Evolutionary conservation across 2,888 invertebrate genomes (phyloP).

Genomic region (Zaprionus lineosus): DNA sequence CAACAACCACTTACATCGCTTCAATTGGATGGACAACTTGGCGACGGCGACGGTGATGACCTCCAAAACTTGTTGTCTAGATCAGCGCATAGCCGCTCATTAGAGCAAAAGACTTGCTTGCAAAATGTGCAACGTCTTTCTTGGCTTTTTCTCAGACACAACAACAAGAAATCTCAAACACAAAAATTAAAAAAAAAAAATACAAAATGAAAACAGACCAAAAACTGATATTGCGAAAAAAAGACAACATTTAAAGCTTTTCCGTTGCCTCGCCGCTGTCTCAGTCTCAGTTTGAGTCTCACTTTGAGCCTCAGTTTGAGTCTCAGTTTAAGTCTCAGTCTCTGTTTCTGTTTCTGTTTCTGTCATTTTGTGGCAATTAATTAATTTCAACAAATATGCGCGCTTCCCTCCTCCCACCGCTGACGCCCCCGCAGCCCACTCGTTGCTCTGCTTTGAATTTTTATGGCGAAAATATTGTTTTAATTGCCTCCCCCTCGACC

Average conservation of each 20-base stretch:
- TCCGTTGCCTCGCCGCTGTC: slow-evolving; percentile 45
- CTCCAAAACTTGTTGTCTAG: slow-evolving; percentile 66
- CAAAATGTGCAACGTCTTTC: slow-evolving; percentile 71
- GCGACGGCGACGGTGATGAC: slow-evolving; percentile 59
- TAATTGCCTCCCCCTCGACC: slow-evolving; percentile 55
- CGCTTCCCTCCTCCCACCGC: slow-evolving; percentile 27
- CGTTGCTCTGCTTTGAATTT: background rate
- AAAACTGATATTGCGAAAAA: slow-evolving; percentile 59
- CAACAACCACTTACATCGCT: slow-evolving; percentile 55
- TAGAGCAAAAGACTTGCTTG: slow-evolving; percentile 64
- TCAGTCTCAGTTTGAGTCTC: no score
- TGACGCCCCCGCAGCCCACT: slow-evolving; percentile 14
- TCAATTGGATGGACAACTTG: slow-evolving; percentile 72
- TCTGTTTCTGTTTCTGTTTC: no score
- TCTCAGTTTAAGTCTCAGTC: no score
- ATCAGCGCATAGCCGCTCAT: slow-evolving; percentile 62
- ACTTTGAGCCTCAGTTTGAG: no score
- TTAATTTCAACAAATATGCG: slow-evolving; percentile 72
- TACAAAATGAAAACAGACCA: slow-evolving; percentile 13
- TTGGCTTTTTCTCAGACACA: slow-evolving; percentile 56
- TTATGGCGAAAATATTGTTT: slow-evolving; percentile 52
- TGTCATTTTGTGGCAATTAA: slow-evolving; percentile 72
- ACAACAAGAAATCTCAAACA: slow-evolving; percentile 12
- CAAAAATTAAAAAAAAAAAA: slow-evolving; percentile 2
- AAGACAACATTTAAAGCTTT: slow-evolving; percentile 50